These are phyloP conservation scores for Montipora foliosa DNA, from an alignment of 64 coral and sea anemone species.

Conservation along the genomic window DNA sequence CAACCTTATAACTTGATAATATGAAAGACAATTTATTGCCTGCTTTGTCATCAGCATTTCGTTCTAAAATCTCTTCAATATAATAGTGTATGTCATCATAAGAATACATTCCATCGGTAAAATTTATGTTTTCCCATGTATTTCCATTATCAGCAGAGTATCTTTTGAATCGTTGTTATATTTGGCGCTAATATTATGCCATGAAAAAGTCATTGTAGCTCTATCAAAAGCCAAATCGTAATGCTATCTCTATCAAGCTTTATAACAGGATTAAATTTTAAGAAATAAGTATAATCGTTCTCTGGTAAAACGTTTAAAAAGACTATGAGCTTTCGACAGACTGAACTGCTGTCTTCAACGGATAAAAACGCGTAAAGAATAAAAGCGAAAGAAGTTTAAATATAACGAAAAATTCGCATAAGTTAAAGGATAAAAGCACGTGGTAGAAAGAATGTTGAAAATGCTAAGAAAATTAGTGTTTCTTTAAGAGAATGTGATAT, in stretches of 20 bases:
- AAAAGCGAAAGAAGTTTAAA: no score
- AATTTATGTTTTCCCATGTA: not conserved
- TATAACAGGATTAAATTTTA: not conserved
- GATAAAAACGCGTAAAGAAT: no score
- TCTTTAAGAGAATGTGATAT: no score
- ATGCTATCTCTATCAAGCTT: not conserved
- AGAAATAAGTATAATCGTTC: no score
- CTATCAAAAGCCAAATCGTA: slow-evolving; percentile 9
- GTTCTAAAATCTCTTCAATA: slow-evolving; percentile 14
- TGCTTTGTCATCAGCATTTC: not conserved
- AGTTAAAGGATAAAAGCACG: no score
- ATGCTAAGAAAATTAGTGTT: no score
- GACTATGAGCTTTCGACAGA: no score
- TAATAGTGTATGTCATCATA: slow-evolving; percentile 4
- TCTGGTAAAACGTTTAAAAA: no score
- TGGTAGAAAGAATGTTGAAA: no score
- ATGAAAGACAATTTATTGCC: slow-evolving; percentile 39
- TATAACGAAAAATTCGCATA: no score
- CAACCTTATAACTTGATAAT: slow-evolving; percentile 15
- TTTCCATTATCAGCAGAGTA: not conserved
- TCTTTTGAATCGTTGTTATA: not conserved
- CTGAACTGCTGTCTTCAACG: no score
- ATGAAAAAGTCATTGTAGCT: slow-evolving; percentile 27
- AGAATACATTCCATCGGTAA: slow-evolving; percentile 12
- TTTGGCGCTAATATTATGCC: slow-evolving; percentile 4